Evolutionary conservation across 2,888 invertebrate genomes (phyloP).

Genomic region (Thelaira solivaga): DNA sequence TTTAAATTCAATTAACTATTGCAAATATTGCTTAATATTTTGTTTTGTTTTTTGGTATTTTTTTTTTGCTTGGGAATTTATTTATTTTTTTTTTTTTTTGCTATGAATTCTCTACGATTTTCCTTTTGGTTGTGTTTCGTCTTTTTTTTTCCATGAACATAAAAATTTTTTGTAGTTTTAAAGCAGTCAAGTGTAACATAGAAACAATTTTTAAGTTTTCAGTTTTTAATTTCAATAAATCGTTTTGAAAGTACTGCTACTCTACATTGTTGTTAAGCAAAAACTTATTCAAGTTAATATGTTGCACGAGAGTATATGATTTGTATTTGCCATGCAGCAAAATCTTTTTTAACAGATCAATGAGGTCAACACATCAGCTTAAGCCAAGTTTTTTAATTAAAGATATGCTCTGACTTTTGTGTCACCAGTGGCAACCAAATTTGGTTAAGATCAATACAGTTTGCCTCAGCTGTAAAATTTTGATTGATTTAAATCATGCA

Average conservation of each 20-base stretch:
- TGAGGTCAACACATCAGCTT: neutral
- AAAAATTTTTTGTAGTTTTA: neutral
- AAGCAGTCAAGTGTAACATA: slow-evolving; percentile 47
- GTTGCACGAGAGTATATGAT: too few species aligned
- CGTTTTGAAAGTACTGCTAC: slow-evolving; percentile 32
- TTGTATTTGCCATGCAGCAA: neutral
- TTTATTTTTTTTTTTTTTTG: neutral
- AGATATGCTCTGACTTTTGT: slow-evolving; percentile 2
- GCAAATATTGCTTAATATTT: slow-evolving; percentile 57
- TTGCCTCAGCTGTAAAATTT: too few species aligned
- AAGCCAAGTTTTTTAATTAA: slow-evolving; percentile 18
- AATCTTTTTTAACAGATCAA: neutral
- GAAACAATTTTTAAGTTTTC: slow-evolving; percentile 7
- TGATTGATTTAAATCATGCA: too few species aligned
- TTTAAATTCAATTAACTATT: slow-evolving; percentile 61
- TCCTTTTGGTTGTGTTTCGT: slow-evolving; percentile 16
- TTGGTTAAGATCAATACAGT: too few species aligned
- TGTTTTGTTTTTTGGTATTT: too few species aligned
- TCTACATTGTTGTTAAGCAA: slow-evolving; percentile 2
- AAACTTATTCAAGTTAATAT: too few species aligned
- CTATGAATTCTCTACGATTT: neutral
- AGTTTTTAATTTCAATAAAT: slow-evolving; percentile 1
- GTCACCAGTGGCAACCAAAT: slow-evolving; percentile 1
- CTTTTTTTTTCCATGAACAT: neutral
- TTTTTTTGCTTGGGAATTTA: slow-evolving; percentile 49